Evolutionary conservation across 1,140 invertebrate species (phyloP).

Genomic region (Euura lappo): DNA sequence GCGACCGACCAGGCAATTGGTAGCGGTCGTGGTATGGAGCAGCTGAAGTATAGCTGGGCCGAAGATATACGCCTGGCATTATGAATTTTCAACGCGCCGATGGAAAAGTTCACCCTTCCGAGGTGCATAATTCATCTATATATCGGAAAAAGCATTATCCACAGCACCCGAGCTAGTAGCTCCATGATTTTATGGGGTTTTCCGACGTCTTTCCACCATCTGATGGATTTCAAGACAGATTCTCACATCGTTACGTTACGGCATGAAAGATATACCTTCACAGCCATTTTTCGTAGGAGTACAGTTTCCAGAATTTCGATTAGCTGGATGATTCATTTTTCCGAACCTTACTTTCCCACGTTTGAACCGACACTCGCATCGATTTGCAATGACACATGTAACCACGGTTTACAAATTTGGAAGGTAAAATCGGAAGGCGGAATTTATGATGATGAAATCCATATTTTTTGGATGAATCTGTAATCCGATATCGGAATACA

Average conservation of each 20-base stretch:
- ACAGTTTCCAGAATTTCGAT: background rate
- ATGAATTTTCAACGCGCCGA: background rate
- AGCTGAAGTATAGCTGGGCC: too few species aligned
- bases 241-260: background rate
- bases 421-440: too few species aligned
- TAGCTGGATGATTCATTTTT: too few species aligned
- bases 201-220: background rate
- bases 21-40: too few species aligned
- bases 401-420: too few species aligned
- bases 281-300: background rate
- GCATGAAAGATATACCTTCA: background rate
- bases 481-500: too few species aligned
- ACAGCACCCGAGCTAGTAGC: background rate
- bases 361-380: too few species aligned
- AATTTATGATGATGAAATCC: too few species aligned
- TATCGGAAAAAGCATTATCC: background rate
- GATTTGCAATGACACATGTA: too few species aligned
- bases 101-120: background rate
- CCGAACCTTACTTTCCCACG: too few species aligned
- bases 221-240: background rate
- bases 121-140: background rate
- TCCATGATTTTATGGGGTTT: conserved; percentile 3
- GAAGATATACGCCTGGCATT: background rate
- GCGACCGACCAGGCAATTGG: background rate
- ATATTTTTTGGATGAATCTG: too few species aligned